phyloP scores from a whole-genome alignment of 2,113 vertebrate species.

The Catagonus wagneri region DNA sequence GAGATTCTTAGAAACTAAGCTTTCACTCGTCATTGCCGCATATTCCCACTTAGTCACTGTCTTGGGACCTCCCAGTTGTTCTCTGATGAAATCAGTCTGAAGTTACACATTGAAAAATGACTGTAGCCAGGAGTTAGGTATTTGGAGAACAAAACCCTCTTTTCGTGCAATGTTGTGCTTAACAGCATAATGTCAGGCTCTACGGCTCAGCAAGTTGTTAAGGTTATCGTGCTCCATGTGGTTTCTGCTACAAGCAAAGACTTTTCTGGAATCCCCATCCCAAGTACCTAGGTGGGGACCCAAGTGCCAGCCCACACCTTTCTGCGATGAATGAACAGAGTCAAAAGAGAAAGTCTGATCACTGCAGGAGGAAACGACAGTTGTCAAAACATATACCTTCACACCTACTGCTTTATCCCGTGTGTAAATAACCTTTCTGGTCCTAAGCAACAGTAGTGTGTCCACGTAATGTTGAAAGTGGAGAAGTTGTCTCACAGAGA shows the following conservation, averaged over 20 bases:
- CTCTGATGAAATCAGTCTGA: slow-evolving; percentile 61
- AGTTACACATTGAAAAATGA: slow-evolving; percentile 1
- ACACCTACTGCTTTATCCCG: background rate
- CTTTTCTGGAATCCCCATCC: background rate
- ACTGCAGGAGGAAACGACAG: background rate
- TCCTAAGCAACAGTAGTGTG: background rate
- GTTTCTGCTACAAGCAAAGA: background rate
- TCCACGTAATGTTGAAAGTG: background rate
- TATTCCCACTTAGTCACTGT: slow-evolving; percentile 69
- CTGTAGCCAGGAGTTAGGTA: background rate
- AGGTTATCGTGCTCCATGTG: background rate
- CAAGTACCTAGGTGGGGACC: background rate
- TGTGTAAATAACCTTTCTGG: background rate
- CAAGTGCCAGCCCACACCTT: background rate
- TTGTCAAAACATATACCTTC: slow-evolving; percentile 29
- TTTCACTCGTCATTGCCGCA: slow-evolving; percentile 35
- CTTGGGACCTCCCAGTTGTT: slow-evolving; percentile 65
- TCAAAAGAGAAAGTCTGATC: background rate
- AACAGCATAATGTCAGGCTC: background rate
- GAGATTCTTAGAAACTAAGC: slow-evolving; percentile 68
- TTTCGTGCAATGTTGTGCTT: background rate
- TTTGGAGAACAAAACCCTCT: slow-evolving; percentile 19
- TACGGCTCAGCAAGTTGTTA: background rate
- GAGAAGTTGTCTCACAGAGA: background rate
- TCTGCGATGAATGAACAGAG: background rate